Base-by-base conservation (phyloP, 2,797 vertebrate species). In the Falco novaeseelandiae region DNA sequence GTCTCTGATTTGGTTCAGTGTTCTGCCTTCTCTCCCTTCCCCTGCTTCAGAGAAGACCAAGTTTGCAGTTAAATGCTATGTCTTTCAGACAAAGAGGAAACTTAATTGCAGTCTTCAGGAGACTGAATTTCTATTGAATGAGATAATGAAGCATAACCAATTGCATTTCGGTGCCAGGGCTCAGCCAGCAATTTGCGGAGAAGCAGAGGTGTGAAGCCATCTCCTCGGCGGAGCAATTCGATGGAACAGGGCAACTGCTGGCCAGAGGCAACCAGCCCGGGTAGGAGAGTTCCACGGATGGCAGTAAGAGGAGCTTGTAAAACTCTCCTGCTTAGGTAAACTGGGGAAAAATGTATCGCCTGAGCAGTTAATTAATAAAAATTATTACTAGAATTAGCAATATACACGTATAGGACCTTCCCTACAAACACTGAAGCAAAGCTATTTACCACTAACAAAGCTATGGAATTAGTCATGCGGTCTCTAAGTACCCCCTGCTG, bases 141-240 rank as follows among this genome's bases (percentile, higher is more conserved):
- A 91, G 87, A 96, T 94, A 96, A 96, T 93, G 95, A 96, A 97
- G 96, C 95, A 95, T 92, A 96, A 87, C 92, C 94, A 95, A 96
- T 71, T 81, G 96, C 63, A 80, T 83, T 96, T 87, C 20, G 6
- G 87, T 89, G 92, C 76, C 84, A 94, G 78, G 52, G 79, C 91
- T 91, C 91, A 61, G 87, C 74, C 91, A 49, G 82, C 89, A 95
- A 91, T 96, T 96, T 97, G 91, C 82, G 67, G 71, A 95, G 95
- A 89, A 72, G 84, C 91, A 94, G 87, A 96, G 84, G 63, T 92
- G 57, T 81, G 77, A 59, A 92, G 91, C 71, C 89, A 55, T 42
- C 65, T 94, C 90, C 90, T 81, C 88, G 69, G 54, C 3, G 2
- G 92, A 95, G 82, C 63, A 82, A 96, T 94, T 96, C 83, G 59